These are phyloP conservation scores for Oncorhynchus nerka DNA, from an alignment of 2,113 vertebrate genomes.

Conservation along the genomic window DNA sequence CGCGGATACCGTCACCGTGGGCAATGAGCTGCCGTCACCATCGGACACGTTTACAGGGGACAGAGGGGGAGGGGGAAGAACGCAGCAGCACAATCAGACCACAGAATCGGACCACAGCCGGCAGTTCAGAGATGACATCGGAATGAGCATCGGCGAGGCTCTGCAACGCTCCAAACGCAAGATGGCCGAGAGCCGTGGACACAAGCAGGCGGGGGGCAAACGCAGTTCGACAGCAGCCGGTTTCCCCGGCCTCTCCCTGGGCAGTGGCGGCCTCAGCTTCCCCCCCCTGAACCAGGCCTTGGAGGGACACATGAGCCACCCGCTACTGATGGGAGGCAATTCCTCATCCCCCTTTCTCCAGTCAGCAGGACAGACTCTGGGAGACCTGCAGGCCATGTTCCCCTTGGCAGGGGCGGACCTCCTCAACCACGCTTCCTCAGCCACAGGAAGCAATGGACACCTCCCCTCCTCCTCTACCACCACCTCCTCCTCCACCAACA, in stretches of 20 bases:
- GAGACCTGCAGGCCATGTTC: slow-evolving; percentile 90
- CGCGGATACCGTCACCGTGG: slow-evolving; percentile 66
- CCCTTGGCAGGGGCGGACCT: slow-evolving; percentile 85
- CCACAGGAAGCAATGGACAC: slow-evolving; percentile 64
- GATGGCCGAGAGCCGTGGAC: slow-evolving; percentile 76
- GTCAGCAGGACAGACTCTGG: slow-evolving; percentile 84
- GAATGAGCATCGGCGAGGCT: slow-evolving; percentile 62
- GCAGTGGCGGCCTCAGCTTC: slow-evolving; percentile 82
- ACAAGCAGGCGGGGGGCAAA: slow-evolving; percentile 78
- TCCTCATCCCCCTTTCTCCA: slow-evolving; percentile 85
- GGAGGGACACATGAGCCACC: slow-evolving; percentile 82
- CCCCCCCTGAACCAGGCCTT: slow-evolving; percentile 89
- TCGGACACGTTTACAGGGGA: slow-evolving; percentile 43
- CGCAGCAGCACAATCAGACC: slow-evolving; percentile 57
- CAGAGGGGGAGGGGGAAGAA: slow-evolving; percentile 19
- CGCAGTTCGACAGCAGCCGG: slow-evolving; percentile 73
- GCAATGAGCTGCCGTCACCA: slow-evolving; percentile 65
- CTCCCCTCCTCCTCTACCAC: slow-evolving; percentile 37
- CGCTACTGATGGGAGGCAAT: slow-evolving; percentile 82
- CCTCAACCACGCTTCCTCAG: slow-evolving; percentile 49
- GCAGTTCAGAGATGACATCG: slow-evolving; percentile 63
- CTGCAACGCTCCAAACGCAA: slow-evolving; percentile 85
- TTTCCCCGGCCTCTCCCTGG: slow-evolving; percentile 81
- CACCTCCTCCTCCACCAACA: slow-evolving; percentile 75
- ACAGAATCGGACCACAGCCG: slow-evolving; percentile 52